Conservation (phyloP, 1,140 invertebrate species). For the Yoshiicerus persimilis region DNA sequence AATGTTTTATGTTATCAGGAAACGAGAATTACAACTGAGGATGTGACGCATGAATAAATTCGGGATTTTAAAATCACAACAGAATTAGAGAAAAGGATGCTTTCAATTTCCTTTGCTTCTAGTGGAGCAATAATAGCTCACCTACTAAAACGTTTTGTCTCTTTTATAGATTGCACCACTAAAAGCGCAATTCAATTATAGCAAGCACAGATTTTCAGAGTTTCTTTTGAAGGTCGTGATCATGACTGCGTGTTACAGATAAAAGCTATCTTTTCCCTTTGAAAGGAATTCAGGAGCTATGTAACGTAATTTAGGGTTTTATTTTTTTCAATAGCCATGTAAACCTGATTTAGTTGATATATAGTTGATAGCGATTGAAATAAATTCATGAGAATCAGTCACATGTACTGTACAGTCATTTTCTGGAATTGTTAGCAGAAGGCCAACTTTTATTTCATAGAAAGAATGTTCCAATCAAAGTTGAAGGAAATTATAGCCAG, state of each 20-base stretch:
- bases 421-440: not conserved
- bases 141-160: not conserved
- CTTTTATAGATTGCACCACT: not conserved
- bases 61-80: not conserved
- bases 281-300: not conserved
- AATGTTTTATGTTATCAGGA: too few species aligned
- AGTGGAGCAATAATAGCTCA: not conserved
- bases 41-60: too few species aligned
- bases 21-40: too few species aligned
- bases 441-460: not conserved
- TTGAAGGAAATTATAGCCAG: not conserved
- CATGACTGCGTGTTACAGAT: not conserved
- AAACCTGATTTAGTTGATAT: not conserved
- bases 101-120: not conserved
- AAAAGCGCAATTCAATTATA: not conserved
- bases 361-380: not conserved
- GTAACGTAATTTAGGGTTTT: not conserved
- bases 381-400: not conserved
- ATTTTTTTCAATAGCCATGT: not conserved
- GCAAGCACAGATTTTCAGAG: not conserved
- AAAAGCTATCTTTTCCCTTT: not conserved
- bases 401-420: not conserved
- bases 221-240: not conserved
- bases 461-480: not conserved
- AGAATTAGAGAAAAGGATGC: not conserved